Conservation (phyloP, 2,113 vertebrate genomes). For the Pseudolaguvia tuberculata region DNA sequence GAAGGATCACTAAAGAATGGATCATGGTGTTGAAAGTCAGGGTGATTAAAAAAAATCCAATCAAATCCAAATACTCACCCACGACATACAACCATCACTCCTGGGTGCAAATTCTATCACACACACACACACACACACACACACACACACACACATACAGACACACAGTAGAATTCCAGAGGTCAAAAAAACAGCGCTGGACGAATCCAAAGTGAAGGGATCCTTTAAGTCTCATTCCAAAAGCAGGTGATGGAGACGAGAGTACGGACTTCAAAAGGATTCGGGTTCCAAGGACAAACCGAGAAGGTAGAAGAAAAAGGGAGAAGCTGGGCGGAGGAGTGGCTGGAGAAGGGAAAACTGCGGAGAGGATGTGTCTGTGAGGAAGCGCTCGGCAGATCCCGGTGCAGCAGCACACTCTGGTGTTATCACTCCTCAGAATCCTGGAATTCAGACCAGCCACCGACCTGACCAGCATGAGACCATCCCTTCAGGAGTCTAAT, state of each 20-base stretch:
- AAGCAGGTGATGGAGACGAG: conserved; percentile 24
- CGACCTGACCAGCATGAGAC: conserved; percentile 3
- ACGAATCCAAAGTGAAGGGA: conserved; percentile 36
- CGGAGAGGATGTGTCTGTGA: conserved; percentile 35
- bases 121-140: conserved; percentile 39
- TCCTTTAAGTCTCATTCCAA: conserved; percentile 51
- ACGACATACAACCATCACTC: conserved; percentile 36
- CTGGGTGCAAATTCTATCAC: conserved; percentile 40
- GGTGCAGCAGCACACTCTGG: conserved; percentile 43
- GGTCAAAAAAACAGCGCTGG: conserved; percentile 43
- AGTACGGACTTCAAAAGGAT: conserved; percentile 1
- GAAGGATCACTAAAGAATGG: conserved; percentile 16
- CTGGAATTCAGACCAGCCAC: conserved; percentile 20
- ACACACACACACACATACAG: conserved; percentile 42
- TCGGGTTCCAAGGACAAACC: conserved; percentile 29
- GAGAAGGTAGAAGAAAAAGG: conserved; percentile 4
- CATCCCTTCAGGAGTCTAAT: background rate
- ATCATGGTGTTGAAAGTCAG: conserved; percentile 43
- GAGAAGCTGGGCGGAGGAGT: conserved; percentile 14
- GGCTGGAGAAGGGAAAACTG: conserved; percentile 24
- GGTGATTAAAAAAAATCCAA: conserved; percentile 29
- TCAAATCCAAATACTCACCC: conserved; percentile 46
- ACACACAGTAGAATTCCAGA: conserved; percentile 49
- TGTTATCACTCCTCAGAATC: conserved; percentile 29
- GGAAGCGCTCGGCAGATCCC: conserved; percentile 10